Conservation (phyloP, 2,113 vertebrate genomes). For the Bubo bubo region DNA sequence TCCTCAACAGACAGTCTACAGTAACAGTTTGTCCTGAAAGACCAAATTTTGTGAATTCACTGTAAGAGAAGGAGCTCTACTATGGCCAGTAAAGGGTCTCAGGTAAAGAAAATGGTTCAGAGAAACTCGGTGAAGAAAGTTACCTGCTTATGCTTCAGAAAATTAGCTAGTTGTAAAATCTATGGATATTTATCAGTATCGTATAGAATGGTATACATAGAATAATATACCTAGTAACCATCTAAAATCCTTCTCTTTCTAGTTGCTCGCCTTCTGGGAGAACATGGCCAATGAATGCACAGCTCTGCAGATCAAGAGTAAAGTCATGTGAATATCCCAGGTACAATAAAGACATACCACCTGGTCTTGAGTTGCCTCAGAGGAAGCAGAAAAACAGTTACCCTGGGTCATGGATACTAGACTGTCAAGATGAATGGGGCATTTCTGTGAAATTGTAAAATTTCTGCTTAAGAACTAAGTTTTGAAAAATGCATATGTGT, state of each 20-base stretch:
- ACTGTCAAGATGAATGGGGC: neutral
- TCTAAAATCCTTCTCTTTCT: neutral
- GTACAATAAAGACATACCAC: neutral
- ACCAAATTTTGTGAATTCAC: neutral
- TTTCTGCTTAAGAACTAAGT: neutral
- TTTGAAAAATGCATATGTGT: neutral
- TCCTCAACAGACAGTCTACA: neutral
- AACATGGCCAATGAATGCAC: neutral
- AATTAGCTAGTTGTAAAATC: neutral
- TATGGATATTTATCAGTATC: neutral
- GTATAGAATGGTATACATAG: neutral
- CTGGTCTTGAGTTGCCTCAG: neutral
- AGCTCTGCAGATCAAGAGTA: neutral
- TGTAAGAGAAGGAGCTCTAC: neutral
- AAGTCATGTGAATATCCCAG: accelerated
- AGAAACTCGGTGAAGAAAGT: neutral
- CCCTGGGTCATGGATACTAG: neutral
- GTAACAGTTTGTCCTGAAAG: neutral
- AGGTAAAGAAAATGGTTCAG: neutral
- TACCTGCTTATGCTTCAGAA: neutral
- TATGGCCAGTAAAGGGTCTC: neutral
- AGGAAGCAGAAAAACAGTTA: neutral
- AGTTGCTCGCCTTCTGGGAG: neutral
- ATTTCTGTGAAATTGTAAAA: neutral
- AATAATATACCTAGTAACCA: neutral